Conservation (phyloP, 2,797 vertebrate genomes). For the Sylvilagus floridanus region DNA sequence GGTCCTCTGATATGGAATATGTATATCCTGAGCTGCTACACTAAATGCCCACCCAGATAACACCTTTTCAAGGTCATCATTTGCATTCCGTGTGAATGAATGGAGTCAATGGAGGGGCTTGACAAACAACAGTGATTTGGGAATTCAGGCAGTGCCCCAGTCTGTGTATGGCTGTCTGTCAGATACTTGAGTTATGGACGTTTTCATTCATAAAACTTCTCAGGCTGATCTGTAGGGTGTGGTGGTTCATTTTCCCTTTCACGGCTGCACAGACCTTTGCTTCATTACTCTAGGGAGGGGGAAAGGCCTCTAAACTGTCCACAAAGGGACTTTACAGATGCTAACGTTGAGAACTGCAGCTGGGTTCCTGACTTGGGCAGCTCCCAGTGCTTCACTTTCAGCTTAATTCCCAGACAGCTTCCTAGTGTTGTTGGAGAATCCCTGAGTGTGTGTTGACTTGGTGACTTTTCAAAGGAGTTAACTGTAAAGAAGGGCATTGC, state of each 20-base stretch:
- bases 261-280: background rate
- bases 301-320: no score
- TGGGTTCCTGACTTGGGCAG: background rate
- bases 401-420: background rate
- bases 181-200: background rate
- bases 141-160: background rate
- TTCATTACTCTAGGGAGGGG: background rate
- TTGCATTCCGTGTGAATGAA: background rate
- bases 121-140: background rate
- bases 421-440: background rate
- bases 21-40: no score
- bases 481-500: background rate
- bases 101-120: background rate
- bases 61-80: background rate
- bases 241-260: background rate
- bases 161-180: background rate
- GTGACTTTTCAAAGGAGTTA: background rate
- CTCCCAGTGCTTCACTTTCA: constrained; percentile 3
- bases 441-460: background rate
- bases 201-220: background rate
- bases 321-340: background rate
- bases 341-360: background rate
- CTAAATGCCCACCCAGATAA: no score
- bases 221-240: no score
- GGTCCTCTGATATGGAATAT: no score